phyloP scores from a whole-genome alignment of 2,888 invertebrate genomes.

The Acanthosoma haemorrhoidale region DNA sequence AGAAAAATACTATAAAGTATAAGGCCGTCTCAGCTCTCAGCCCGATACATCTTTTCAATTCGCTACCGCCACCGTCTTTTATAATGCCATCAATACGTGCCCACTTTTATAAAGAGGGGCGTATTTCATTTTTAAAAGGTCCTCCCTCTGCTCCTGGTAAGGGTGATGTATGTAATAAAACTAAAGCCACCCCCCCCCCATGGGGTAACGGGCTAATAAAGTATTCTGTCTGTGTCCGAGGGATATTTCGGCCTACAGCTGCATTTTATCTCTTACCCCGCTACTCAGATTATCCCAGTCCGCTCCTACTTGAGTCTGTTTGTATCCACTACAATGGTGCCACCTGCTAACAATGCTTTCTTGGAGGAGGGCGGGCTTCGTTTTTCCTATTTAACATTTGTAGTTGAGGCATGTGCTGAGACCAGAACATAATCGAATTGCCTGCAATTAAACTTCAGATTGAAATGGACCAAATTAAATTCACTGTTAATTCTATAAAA shows the following conservation, averaged over 20 bases:
- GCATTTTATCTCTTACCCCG: slow-evolving; percentile 14
- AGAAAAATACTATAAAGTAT: slow-evolving; percentile 25
- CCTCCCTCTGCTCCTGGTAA: no score
- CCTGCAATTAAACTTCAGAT: no score
- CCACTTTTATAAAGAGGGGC: slow-evolving; percentile 25
- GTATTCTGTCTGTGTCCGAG: slow-evolving; percentile 17
- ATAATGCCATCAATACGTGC: slow-evolving; percentile 30
- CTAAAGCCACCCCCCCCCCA: slow-evolving; percentile 13
- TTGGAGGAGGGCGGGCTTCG: neutral
- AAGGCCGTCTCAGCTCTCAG: no score
- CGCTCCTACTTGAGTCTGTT: neutral
- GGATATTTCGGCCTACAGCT: slow-evolving; percentile 21
- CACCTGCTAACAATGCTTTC: neutral
- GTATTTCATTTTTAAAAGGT: slow-evolving; percentile 28
- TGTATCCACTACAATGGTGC: no score
- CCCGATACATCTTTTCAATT: no score
- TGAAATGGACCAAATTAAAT: no score
- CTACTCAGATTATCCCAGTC: neutral
- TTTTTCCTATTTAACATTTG: no score
- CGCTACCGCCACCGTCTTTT: neutral
- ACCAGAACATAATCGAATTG: no score
- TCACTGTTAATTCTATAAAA: no score
- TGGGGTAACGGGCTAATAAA: slow-evolving; percentile 19
- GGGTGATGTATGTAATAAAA: slow-evolving; percentile 26
- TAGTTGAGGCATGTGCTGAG: no score